Evolutionary conservation across 2,113 vertebrate genomes (phyloP).

Genomic region (mouse (Mus musculus)): DNA sequence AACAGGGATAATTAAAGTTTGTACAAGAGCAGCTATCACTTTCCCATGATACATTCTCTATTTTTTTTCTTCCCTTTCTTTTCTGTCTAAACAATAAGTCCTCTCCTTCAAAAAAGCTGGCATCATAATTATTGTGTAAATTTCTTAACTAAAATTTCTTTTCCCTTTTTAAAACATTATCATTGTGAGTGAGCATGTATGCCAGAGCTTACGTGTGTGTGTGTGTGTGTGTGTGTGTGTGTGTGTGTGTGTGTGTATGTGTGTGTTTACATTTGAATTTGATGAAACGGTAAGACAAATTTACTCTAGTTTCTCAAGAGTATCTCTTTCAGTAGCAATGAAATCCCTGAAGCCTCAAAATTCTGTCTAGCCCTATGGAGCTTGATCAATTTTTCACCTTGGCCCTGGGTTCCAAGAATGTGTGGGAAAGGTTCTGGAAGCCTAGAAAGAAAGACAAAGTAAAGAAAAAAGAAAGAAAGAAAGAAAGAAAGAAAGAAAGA

Average conservation of each 20-base stretch:
- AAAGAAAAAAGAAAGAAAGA: background rate
- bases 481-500: too few relatives aligned
- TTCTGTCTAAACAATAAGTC: background rate
- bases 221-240: too few relatives aligned
- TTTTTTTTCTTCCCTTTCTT: background rate
- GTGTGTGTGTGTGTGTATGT: too few relatives aligned
- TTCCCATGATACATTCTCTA: background rate
- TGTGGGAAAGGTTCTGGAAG: background rate
- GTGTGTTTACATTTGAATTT: background rate
- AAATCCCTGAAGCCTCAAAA: background rate
- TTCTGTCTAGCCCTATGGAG: fast-evolving
- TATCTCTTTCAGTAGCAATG: background rate
- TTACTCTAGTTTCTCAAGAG: background rate
- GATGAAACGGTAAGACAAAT: background rate
- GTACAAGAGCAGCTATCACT: background rate
- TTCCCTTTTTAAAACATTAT: background rate
- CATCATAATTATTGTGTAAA: background rate
- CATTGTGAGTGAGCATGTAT: background rate
- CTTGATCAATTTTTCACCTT: background rate
- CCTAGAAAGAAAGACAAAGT: background rate
- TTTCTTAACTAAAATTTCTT: background rate
- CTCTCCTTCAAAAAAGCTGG: background rate
- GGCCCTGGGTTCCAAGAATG: background rate
- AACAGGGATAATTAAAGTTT: background rate
- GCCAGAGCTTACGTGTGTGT: background rate